These are phyloP conservation scores for Baccha elongata DNA, from an alignment of 2,888 invertebrate species.

Conservation along the genomic window DNA sequence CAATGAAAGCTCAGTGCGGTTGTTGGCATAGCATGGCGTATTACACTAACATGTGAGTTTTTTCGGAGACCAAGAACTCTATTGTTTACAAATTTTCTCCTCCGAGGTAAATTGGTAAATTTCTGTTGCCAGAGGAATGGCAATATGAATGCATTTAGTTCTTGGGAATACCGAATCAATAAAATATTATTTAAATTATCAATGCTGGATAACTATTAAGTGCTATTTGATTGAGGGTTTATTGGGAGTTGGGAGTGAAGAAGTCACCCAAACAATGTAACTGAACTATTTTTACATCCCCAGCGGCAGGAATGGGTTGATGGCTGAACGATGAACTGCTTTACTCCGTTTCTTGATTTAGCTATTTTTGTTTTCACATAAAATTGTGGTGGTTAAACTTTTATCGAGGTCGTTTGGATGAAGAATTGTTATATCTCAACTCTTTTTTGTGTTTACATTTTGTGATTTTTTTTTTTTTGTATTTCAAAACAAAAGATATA, in stretches of 20 bases:
- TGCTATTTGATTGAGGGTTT: no score
- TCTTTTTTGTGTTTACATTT: neutral
- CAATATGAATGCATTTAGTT: neutral
- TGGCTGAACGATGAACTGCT: neutral
- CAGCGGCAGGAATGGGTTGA: neutral
- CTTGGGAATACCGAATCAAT: constrained; percentile 20
- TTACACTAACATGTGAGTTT: constrained; percentile 29
- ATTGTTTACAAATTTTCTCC: constrained; percentile 37
- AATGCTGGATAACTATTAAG: neutral
- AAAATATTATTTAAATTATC: neutral
- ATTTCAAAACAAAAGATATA: neutral
- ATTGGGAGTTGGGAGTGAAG: neutral
- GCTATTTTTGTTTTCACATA: neutral
- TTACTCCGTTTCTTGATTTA: neutral
- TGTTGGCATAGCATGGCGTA: no score
- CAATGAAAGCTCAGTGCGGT: constrained; percentile 43
- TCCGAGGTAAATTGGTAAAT: neutral
- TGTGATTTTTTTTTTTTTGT: no score
- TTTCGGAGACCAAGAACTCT: constrained; percentile 15
- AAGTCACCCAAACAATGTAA: neutral
- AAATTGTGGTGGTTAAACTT: neutral
- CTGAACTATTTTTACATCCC: no score
- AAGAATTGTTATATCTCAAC: neutral
- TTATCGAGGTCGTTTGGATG: neutral
- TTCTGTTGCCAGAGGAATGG: neutral